phyloP scores from a whole-genome alignment of 2,888 invertebrate genomes.

The Coremacera marginata region DNA sequence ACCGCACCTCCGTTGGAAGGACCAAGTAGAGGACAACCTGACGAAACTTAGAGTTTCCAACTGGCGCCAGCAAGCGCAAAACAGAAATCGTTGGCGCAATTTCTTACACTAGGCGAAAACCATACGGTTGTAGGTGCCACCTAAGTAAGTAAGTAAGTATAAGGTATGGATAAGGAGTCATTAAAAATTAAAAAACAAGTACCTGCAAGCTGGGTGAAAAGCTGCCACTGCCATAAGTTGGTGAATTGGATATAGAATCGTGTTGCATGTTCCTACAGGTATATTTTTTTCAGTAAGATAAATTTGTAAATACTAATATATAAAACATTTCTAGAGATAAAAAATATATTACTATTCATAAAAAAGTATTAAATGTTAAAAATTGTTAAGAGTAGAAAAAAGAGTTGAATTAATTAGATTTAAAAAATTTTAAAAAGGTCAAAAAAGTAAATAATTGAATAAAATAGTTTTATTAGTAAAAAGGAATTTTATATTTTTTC shows the following conservation, averaged over 20 bases:
- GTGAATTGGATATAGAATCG: conserved; percentile 56
- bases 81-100: no score
- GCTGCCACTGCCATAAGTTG: conserved; percentile 55
- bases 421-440: background rate
- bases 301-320: background rate
- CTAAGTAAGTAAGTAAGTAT: no score
- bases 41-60: no score
- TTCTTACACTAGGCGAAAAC: no score
- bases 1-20: no score
- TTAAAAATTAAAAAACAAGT: conserved; percentile 19
- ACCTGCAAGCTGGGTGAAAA: conserved; percentile 58
- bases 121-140: no score
- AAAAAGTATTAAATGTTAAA: background rate
- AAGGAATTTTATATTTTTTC: no score
- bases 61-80: no score
- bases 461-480: background rate
- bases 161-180: no score
- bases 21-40: no score
- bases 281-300: background rate
- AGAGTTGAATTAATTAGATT: background rate
- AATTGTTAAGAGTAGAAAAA: background rate
- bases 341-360: no score
- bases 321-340: background rate
- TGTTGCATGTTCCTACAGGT: conserved; percentile 50
- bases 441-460: background rate